Base-by-base conservation (phyloP, 2,797 vertebrate genomes). In the Pipistrellus pygmaeus region DNA sequence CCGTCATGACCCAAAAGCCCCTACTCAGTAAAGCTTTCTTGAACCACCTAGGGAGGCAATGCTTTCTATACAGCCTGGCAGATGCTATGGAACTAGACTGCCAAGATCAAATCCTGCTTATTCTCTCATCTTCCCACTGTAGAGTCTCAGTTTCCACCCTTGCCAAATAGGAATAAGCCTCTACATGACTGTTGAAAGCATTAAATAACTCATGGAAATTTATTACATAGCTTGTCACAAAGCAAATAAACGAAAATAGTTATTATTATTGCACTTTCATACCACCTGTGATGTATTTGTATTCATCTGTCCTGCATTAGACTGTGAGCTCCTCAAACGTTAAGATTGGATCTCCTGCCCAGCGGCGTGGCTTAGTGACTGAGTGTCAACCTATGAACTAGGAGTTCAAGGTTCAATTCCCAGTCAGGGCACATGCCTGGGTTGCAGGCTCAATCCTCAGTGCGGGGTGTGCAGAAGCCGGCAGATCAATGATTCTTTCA, bases 21-120 rank as follows among this genome's bases (percentile, higher is more conserved):
- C 15, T 30, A 88, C 38, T 38, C 48, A 90, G 30, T 60, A 92
- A 96, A 94, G 69, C 69, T 90, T 96, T 85, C 60, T 82, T 5
- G 60, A 51, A 85, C 41, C 46, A 90, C 38, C 68, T 48, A 83
- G 35, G 60, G 12, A 91, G 23, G 73, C 66, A 82, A 20, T 85
- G 32, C 25, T 68, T 55, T 71, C 60, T 66, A 27, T 30, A 53
- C 46, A 71, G 55, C 18, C 69, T 90, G 38, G 77, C 38, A 69
- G 69, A 80, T 30, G 38, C 11, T 92, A 68, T 92, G 48, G n/a
- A 96, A 88, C 77, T 27, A 80, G 72, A 94, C 14, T n/a, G 32
- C n/a, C 84, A 95, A 84, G n/a, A 95, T 78, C 55, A 93, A 95
- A 77, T 87, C 57, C 87, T 83, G 30, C 95, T 51, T 92, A 76